These are phyloP conservation scores for Drosophila sturtevanti DNA, from an alignment of 1,140 invertebrate species.

Conservation along the genomic window DNA sequence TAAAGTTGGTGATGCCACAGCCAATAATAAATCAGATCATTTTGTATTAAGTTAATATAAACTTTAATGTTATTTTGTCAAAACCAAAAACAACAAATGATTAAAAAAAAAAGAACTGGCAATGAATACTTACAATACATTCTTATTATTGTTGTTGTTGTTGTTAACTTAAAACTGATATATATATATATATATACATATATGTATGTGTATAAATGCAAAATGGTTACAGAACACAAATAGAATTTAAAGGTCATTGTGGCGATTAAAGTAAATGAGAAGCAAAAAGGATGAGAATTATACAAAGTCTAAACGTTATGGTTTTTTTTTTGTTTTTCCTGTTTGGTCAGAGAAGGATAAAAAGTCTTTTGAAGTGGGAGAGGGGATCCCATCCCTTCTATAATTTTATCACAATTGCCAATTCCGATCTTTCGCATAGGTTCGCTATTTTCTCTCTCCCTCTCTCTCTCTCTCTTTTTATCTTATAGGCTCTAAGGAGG, in stretches of 20 bases:
- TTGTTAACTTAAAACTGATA: conserved; percentile 6
- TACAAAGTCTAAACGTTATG: background rate
- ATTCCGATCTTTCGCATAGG: background rate
- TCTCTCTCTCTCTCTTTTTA: background rate
- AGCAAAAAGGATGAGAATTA: background rate
- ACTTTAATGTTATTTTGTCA: conserved; percentile 40
- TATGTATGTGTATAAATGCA: background rate
- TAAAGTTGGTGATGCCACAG: background rate
- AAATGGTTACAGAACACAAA: conserved; percentile 7
- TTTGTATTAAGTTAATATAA: conserved; percentile 17
- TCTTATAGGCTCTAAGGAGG: background rate
- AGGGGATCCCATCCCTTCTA: too few species aligned
- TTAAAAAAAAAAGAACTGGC: conserved; percentile 49
- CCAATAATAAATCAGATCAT: background rate
- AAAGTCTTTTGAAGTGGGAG: background rate
- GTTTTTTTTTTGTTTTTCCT: too few species aligned
- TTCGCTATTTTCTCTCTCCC: background rate
- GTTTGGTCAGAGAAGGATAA: background rate
- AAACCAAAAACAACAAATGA: conserved; percentile 47
- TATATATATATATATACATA: background rate
- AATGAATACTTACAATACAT: conserved; percentile 38
- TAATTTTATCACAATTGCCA: background rate
- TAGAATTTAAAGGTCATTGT: background rate
- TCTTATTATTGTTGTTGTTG: background rate
- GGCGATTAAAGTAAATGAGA: background rate